Conservation (phyloP, 2,888 invertebrate species). For the Buathra laborator region DNA sequence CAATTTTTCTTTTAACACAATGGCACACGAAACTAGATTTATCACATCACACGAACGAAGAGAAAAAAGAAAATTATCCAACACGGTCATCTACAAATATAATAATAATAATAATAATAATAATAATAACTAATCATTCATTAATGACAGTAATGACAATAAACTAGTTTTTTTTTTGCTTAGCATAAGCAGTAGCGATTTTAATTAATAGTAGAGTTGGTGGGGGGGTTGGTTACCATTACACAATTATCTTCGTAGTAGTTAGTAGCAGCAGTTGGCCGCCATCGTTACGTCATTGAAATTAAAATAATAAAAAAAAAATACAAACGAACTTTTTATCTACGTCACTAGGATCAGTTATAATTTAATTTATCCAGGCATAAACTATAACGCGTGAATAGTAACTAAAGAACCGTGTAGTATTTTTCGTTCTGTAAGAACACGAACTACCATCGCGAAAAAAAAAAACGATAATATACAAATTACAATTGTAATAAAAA, state of each 20-base stretch:
- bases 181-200: constrained; percentile 68
- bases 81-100: constrained; percentile 74
- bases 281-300: constrained; percentile 54
- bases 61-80: constrained; percentile 69
- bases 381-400: constrained; percentile 77
- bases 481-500: constrained; percentile 61
- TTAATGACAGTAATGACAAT: constrained; percentile 68
- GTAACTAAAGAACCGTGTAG: constrained; percentile 84
- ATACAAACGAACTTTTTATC: constrained; percentile 70
- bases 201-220: constrained; percentile 69
- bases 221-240: constrained; percentile 62
- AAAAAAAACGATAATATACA: constrained; percentile 42
- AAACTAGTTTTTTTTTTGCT: constrained; percentile 70
- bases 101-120: constrained; percentile 69
- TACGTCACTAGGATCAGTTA: constrained; percentile 58
- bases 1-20: constrained; percentile 22
- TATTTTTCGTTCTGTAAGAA: constrained; percentile 57
- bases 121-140: constrained; percentile 70
- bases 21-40: constrained; percentile 80
- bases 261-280: constrained; percentile 70
- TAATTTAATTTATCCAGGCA: constrained; percentile 67
- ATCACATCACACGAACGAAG: constrained; percentile 80
- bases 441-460: constrained; percentile 52
- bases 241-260: constrained; percentile 65
- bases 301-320: constrained; percentile 32